Evolutionary conservation across 1,140 invertebrate species (phyloP).

Genomic region (Chironomus tepperi): DNA sequence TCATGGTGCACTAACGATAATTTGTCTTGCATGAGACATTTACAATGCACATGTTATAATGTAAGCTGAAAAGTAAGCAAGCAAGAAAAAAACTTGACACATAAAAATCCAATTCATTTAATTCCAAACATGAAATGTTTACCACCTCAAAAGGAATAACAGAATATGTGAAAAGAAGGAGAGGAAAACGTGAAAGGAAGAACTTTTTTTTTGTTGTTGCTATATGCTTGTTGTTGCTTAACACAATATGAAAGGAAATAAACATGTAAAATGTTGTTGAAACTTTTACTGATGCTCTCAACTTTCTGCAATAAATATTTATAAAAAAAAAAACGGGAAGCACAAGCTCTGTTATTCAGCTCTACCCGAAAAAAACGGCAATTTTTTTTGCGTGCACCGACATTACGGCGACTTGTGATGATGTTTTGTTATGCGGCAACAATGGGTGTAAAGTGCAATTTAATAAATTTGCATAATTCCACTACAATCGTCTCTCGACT

Average conservation of each 20-base stretch:
- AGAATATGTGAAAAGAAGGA: not conserved
- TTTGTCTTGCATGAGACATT: too few relatives aligned
- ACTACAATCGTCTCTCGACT: not conserved
- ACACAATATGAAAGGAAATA: conserved; percentile 8
- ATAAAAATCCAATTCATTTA: conserved; percentile 14
- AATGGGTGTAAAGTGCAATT: conserved; percentile 8
- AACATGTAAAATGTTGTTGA: conserved; percentile 13
- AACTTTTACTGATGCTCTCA: not conserved
- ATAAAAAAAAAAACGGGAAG: not conserved
- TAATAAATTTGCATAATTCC: conserved; percentile 9
- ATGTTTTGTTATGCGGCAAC: not conserved
- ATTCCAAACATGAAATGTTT: conserved; percentile 14
- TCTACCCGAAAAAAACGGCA: too few relatives aligned
- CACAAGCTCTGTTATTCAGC: not conserved
- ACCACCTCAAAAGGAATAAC: not conserved
- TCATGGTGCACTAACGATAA: too few relatives aligned
- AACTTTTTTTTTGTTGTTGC: not conserved
- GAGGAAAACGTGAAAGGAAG: not conserved
- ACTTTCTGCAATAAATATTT: conserved; percentile 1
- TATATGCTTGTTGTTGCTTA: not conserved
- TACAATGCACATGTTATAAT: too few relatives aligned
- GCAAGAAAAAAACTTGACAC: conserved; percentile 5
- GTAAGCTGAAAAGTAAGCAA: not conserved
- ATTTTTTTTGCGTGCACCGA: too few relatives aligned
- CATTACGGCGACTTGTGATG: not conserved